Percentiles rank a stretch among this genome's conserved stretches.
These are phyloP conservation scores for Hirtodrosophila cameraria DNA, from an alignment of 2,888 invertebrate species.

Conservation along the genomic window DNA sequence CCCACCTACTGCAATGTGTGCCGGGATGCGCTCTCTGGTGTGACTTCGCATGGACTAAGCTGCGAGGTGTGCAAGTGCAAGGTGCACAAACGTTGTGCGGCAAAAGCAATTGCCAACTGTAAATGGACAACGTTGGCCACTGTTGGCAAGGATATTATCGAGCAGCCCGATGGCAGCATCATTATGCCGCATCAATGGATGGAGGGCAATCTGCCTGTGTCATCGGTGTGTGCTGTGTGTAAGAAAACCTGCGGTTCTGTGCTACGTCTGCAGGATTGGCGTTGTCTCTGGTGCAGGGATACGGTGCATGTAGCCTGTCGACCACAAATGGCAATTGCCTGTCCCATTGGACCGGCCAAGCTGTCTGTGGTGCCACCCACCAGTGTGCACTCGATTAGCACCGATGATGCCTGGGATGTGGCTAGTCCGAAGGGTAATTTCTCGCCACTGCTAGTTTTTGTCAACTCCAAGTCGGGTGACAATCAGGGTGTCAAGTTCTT, in stretches of 20 bases:
- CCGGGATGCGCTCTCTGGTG: slow-evolving; percentile 95
- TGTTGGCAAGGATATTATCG: slow-evolving; percentile 97
- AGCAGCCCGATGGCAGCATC: slow-evolving; percentile 95
- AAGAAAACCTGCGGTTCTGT: slow-evolving; percentile 99
- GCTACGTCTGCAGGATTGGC: slow-evolving; percentile 96
- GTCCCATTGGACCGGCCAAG: slow-evolving; percentile 94
- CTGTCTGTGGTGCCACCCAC: slow-evolving; percentile 98
- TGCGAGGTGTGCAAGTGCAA: slow-evolving; percentile 99
- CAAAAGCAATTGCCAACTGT: slow-evolving; percentile 96
- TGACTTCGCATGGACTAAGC: slow-evolving; percentile 97
- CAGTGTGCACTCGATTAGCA: slow-evolving; percentile 94
- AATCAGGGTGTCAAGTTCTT: slow-evolving; percentile 99
- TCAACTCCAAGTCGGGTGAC: slow-evolving; percentile 99
- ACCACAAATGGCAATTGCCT: slow-evolving; percentile 90
- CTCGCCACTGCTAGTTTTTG: slow-evolving; percentile 95
- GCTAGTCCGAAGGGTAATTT: slow-evolving; percentile 87
- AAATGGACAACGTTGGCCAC: slow-evolving; percentile 99
- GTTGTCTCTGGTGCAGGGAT: slow-evolving; percentile 97
- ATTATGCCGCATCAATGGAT: slow-evolving; percentile 99
- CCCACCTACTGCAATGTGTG: slow-evolving; percentile 99
- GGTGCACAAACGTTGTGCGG: slow-evolving; percentile 97
- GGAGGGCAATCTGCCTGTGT: slow-evolving; percentile 98
- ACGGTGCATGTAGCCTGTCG: slow-evolving; percentile 96
- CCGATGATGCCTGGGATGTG: slow-evolving; percentile 96
- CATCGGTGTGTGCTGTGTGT: slow-evolving; percentile 95